These are phyloP conservation scores for Peromyscus californicus DNA, from an alignment of 2,113 vertebrate genomes.

Conservation along the genomic window DNA sequence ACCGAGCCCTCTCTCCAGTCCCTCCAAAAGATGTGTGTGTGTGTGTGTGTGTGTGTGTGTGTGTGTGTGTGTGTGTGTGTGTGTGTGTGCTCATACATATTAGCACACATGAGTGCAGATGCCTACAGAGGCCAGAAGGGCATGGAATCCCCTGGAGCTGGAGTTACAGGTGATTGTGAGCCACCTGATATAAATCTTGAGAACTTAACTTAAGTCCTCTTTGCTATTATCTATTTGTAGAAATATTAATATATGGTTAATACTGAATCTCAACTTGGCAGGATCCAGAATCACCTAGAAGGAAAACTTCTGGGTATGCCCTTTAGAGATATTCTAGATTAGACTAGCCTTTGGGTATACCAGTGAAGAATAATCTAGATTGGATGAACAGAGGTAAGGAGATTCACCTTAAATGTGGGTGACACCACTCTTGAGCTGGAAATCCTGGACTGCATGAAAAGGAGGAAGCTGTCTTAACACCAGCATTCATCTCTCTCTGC, in stretches of 20 bases:
- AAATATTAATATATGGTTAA: neutral
- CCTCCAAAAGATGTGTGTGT: neutral
- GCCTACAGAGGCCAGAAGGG: neutral
- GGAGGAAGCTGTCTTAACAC: neutral
- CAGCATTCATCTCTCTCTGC: neutral
- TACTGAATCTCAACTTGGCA: neutral
- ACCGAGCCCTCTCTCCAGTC: neutral
- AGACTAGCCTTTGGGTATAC: neutral
- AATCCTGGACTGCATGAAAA: neutral
- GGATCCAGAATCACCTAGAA: neutral
- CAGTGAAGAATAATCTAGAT: neutral
- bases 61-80: neutral
- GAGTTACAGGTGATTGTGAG: neutral
- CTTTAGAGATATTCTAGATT: neutral
- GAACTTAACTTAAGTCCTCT: too few species aligned
- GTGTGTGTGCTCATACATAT: fast-evolving
- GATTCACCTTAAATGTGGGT: neutral
- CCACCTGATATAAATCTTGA: neutral
- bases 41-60: neutral
- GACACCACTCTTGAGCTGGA: neutral
- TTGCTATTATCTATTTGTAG: neutral
- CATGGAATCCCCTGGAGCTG: neutral
- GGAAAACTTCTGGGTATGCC: neutral
- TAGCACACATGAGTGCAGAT: neutral
- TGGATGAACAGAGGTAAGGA: neutral